phyloP scores from a whole-genome alignment of 2,888 invertebrate genomes.

The Anthophora plumipes region DNA sequence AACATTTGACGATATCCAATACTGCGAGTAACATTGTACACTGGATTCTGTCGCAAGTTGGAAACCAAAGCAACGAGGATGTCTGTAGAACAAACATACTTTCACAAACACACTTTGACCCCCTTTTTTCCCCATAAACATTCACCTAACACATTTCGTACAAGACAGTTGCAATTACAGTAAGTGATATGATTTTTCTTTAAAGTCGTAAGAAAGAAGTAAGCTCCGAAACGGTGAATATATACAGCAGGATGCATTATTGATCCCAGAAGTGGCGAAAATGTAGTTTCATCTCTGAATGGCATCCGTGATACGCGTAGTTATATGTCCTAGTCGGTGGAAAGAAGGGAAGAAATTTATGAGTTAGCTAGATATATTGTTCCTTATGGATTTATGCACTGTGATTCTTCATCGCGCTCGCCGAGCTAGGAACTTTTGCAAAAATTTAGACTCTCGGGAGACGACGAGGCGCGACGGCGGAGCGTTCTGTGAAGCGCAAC shows the following conservation, averaged over 20 bases:
- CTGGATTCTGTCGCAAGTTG: too few relatives aligned
- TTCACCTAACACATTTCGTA: too few relatives aligned
- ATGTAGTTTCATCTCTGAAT: conserved; percentile 41
- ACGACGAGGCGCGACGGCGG: neutral
- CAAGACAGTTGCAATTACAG: too few relatives aligned
- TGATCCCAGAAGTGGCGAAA: conserved; percentile 38
- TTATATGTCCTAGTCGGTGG: conserved; percentile 7
- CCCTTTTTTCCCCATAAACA: neutral
- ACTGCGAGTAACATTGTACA: neutral
- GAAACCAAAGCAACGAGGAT: too few relatives aligned
- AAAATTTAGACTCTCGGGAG: conserved; percentile 37
- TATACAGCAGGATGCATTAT: conserved; percentile 30
- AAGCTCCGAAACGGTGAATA: conserved; percentile 12
- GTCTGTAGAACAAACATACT: too few relatives aligned
- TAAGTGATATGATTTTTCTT: neutral
- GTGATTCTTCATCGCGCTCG: conserved; percentile 43
- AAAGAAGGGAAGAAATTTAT: conserved; percentile 41
- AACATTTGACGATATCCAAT: neutral
- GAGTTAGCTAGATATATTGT: conserved; percentile 46
- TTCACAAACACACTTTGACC: too few relatives aligned
- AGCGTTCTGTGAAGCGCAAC: neutral
- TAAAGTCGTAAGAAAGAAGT: neutral
- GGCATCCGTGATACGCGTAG: conserved; percentile 26
- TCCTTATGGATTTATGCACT: conserved; percentile 58
- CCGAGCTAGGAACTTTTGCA: conserved; percentile 16